phyloP scores from a whole-genome alignment of 2,113 vertebrate species.

The Tringa solitaria region DNA sequence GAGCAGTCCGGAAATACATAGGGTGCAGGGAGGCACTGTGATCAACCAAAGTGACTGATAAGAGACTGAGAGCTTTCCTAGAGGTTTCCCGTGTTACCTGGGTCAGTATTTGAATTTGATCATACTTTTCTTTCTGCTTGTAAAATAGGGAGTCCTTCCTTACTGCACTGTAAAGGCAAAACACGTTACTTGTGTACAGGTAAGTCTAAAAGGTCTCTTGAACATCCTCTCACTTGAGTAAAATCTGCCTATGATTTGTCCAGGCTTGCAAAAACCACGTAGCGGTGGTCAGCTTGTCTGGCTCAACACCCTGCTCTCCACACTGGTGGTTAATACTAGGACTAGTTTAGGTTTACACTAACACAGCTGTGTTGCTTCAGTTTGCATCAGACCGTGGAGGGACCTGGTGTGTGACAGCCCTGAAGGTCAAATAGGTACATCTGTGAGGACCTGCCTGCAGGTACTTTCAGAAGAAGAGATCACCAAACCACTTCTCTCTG shows the following conservation, averaged over 20 bases:
- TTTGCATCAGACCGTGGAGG: not conserved
- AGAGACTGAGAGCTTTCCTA: not conserved
- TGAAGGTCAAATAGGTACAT: not conserved
- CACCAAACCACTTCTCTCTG: not conserved
- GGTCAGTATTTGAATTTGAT: not conserved
- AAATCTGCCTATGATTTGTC: not conserved
- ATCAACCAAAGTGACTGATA: not conserved
- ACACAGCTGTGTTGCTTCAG: not conserved
- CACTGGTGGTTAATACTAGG: rapidly evolving
- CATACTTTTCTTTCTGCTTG: not conserved
- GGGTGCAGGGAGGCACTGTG: not conserved
- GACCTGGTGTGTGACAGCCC: rapidly evolving
- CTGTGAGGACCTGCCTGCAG: not conserved
- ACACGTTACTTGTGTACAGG: not conserved
- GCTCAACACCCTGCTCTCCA: not conserved
- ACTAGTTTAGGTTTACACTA: not conserved
- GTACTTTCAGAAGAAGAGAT: not conserved
- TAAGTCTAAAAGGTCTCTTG: not conserved
- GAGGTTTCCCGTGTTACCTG: not conserved
- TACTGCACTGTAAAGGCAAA: not conserved
- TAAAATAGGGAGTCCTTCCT: not conserved
- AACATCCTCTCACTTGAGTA: not conserved
- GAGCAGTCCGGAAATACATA: not conserved
- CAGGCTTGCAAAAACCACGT: not conserved
- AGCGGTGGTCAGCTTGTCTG: not conserved